A percentile compares a stretch with the other conserved stretches of the same genome.
Conservation (phyloP, 1,140 invertebrate genomes). For the Proctacanthus coquilletti region DNA sequence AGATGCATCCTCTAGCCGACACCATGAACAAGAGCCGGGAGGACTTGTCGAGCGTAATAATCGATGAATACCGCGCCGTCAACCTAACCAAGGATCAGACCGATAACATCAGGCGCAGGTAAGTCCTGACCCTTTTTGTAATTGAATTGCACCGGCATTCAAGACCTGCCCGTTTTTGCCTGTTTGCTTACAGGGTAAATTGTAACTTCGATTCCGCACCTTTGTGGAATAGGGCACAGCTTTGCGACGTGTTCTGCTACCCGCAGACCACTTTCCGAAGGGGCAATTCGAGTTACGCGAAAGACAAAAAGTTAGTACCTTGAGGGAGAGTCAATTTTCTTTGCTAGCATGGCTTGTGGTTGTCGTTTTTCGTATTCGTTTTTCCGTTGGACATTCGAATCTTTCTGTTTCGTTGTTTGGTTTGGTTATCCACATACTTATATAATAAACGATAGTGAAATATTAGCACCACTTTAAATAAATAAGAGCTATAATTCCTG, state of each 20-base stretch:
- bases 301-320: background rate
- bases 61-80: too few species aligned
- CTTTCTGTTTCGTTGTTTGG: too few species aligned
- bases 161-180: conserved; percentile 4
- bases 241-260: conserved; percentile 8
- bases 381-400: too few species aligned
- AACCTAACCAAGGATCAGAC: conserved; percentile 24
- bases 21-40: conserved; percentile 26
- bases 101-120: conserved; percentile 25
- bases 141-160: background rate
- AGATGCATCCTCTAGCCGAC: conserved; percentile 26
- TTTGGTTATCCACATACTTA: too few species aligned
- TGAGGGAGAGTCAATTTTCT: too few species aligned
- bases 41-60: conserved; percentile 28
- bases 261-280: background rate
- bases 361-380: too few species aligned
- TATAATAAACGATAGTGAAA: too few species aligned
- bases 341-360: too few species aligned
- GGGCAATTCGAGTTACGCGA: background rate
- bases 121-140: conserved; percentile 7
- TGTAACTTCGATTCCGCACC: conserved; percentile 9
- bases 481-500: too few species aligned
- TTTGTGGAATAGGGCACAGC: conserved; percentile 17
- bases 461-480: too few species aligned
- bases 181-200: conserved; percentile 10